Conservation (phyloP, 2,113 vertebrate species). For the Neolamprologus kungweensis region DNA sequence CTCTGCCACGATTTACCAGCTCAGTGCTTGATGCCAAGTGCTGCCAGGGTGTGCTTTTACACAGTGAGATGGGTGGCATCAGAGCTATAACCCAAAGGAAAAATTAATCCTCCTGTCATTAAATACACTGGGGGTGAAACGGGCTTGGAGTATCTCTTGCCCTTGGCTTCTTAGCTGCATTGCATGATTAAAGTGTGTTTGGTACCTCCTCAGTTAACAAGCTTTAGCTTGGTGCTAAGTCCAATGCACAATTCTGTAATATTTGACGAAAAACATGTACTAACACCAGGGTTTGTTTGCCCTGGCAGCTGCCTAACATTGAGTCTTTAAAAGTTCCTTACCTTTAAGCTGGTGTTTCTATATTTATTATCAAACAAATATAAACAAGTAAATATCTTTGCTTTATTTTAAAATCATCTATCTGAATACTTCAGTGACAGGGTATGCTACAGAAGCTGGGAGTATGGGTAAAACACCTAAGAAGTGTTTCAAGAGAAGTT, state of each 20-base stretch:
- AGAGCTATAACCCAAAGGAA: constrained; percentile 24
- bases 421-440: neutral
- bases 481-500: neutral
- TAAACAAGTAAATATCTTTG: neutral
- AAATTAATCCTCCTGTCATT: constrained; percentile 40
- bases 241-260: neutral
- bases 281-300: neutral
- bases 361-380: neutral
- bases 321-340: neutral
- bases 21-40: constrained; percentile 3
- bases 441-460: neutral
- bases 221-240: neutral
- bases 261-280: neutral
- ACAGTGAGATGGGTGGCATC: constrained; percentile 22
- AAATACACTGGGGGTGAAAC: constrained; percentile 4
- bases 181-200: neutral
- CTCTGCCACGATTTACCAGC: neutral
- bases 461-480: neutral
- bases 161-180: neutral
- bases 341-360: neutral
- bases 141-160: neutral
- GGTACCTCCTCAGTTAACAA: neutral
- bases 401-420: neutral
- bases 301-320: neutral
- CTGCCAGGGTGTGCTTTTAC: constrained; percentile 25